phyloP scores from a whole-genome alignment of 2,888 invertebrate species.

The Erannis defoliaria region DNA sequence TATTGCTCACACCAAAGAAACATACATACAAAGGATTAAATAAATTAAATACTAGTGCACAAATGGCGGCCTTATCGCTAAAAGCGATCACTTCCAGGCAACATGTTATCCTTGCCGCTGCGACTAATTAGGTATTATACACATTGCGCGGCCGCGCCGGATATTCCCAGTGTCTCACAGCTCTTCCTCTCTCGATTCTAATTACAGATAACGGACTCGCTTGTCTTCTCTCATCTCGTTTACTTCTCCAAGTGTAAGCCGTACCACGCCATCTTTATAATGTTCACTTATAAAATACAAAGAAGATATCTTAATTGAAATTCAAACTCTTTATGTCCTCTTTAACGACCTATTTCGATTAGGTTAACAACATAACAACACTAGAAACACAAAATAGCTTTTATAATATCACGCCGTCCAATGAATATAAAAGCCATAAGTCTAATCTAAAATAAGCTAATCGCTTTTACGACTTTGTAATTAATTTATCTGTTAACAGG shows the following conservation, averaged over 20 bases:
- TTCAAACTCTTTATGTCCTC: conserved; percentile 16
- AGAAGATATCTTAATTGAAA: conserved; percentile 18
- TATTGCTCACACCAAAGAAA: too few relatives aligned
- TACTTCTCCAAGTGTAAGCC: conserved; percentile 56
- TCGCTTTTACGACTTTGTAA: conserved; percentile 36
- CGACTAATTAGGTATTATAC: conserved; percentile 24
- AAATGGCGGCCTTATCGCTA: too few relatives aligned
- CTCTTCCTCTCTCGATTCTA: conserved; percentile 78
- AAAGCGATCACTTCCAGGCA: too few relatives aligned
- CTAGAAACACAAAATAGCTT: conserved; percentile 26
- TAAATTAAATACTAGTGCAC: too few relatives aligned
- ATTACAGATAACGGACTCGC: conserved; percentile 77
- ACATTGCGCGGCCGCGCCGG: conserved; percentile 42
- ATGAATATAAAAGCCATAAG: conserved; percentile 26
- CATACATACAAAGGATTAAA: too few relatives aligned
- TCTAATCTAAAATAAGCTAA: conserved; percentile 33
- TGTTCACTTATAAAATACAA: conserved; percentile 18
- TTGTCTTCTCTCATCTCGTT: conserved; percentile 68
- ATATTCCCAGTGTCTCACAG: conserved; percentile 64
- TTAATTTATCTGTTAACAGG: conserved; percentile 33
- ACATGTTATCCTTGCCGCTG: not conserved
- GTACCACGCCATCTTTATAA: conserved; percentile 33
- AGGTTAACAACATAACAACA: conserved; percentile 23
- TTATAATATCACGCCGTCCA: conserved; percentile 27
- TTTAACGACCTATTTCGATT: conserved; percentile 26